Conservation (phyloP, 2,113 vertebrate species). For the Sander vitreus region DNA sequence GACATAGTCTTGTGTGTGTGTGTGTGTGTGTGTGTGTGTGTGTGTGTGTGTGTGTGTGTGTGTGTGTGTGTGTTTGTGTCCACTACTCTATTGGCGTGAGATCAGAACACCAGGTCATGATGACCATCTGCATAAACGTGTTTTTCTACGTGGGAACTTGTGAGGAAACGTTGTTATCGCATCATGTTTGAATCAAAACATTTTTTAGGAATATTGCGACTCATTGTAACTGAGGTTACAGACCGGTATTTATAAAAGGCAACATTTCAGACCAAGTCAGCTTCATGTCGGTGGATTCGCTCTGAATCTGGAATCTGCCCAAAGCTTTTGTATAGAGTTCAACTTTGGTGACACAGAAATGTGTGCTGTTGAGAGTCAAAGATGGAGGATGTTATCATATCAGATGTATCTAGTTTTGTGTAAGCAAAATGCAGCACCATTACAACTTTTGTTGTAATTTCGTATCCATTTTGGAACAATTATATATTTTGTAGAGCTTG, state of each 20-base stretch:
- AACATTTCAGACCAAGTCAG: background rate
- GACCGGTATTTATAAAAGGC: background rate
- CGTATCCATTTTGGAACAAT: too few species aligned
- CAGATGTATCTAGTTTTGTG: background rate
- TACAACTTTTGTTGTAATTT: too few species aligned
- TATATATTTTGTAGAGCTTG: too few species aligned
- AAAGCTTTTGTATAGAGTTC: background rate
- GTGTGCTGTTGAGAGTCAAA: background rate
- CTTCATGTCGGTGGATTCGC: background rate
- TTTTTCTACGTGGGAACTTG: too few species aligned
- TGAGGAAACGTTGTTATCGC: too few species aligned
- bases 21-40: background rate
- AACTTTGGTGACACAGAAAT: background rate
- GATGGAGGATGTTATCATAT: background rate
- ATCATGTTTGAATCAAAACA: background rate
- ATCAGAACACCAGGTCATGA: background rate
- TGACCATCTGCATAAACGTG: background rate
- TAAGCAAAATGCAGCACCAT: background rate
- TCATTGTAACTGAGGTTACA: background rate
- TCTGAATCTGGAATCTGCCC: background rate
- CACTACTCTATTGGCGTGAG: background rate
- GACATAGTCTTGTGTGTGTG: background rate
- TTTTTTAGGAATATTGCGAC: background rate
- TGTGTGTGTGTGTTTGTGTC: background rate
- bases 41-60: constrained; percentile 15